Conservation (phyloP, 2,888 invertebrate genomes). For the Macrosoma leucophasiata region DNA sequence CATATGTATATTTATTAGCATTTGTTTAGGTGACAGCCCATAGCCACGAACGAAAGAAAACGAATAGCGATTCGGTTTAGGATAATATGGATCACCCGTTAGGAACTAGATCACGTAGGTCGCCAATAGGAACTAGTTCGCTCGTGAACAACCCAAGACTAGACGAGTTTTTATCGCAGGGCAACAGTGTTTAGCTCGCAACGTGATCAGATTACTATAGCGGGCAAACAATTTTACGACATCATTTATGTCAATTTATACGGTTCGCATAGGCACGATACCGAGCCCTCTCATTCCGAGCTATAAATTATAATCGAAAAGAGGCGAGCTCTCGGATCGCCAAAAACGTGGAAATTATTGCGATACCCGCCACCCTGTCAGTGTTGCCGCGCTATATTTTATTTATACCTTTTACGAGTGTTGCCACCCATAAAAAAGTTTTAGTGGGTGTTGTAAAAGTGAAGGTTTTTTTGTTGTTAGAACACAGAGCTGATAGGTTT, state of each 20-base stretch:
- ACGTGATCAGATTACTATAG: slow-evolving; percentile 57
- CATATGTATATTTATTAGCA: no score
- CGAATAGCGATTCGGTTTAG: no score
- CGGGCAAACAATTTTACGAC: slow-evolving; percentile 64
- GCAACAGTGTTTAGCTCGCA: slow-evolving; percentile 28
- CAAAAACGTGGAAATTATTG: slow-evolving; percentile 65
- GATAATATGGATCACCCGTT: no score
- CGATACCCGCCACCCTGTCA: slow-evolving; percentile 46
- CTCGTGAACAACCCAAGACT: no score
- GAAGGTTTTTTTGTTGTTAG: slow-evolving; percentile 42
- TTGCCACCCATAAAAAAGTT: slow-evolving; percentile 64
- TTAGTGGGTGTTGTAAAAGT: slow-evolving; percentile 62
- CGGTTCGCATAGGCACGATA: slow-evolving; percentile 35
- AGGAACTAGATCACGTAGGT: no score
- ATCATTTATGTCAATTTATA: slow-evolving; percentile 60
- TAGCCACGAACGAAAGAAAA: no score
- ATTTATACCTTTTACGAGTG: slow-evolving; percentile 68
- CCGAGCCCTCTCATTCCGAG: slow-evolving; percentile 41
- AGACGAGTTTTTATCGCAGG: slow-evolving; percentile 28
- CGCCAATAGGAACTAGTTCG: no score
- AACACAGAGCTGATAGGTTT: slow-evolving; percentile 47
- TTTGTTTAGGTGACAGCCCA: no score
- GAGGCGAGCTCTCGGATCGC: slow-evolving; percentile 57
- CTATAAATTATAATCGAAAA: slow-evolving; percentile 71
- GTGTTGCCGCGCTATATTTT: slow-evolving; percentile 60